phyloP scores from a whole-genome alignment of 1,140 invertebrate species.

The Listronotus oregonensis region DNA sequence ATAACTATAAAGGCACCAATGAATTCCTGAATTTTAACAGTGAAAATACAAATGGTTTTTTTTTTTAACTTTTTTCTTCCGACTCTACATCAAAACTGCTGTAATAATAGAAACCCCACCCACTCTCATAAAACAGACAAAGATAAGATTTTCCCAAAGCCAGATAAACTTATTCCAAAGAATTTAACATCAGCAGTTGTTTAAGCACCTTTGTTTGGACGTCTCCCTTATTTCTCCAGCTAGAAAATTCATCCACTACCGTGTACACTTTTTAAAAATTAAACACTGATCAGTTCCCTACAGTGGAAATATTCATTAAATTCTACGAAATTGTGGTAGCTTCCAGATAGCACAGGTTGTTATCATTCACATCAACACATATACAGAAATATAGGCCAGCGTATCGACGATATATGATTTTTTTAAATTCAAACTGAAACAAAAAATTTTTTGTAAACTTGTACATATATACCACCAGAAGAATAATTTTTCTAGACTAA shows the following conservation, averaged over 20 bases:
- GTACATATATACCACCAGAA: too few species aligned
- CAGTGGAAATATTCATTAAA: constrained; percentile 99
- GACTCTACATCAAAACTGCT: too few species aligned
- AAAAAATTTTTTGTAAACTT: too few species aligned
- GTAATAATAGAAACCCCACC: too few species aligned
- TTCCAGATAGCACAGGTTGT: constrained; percentile 98
- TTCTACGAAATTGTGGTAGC: constrained; percentile 99
- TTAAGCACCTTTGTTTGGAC: constrained; percentile 99
- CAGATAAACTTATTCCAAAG: constrained; percentile 76
- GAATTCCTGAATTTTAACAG: too few species aligned
- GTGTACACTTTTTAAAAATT: constrained; percentile 99
- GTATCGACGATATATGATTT: constrained; percentile 97
- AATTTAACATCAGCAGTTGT: constrained; percentile 96
- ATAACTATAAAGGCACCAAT: too few species aligned
- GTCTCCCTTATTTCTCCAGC: constrained; percentile 99
- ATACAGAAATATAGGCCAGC: constrained; percentile 99
- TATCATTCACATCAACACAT: constrained; percentile 99
- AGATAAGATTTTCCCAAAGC: too few species aligned
- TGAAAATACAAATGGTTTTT: too few species aligned
- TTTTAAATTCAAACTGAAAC: constrained; percentile 98
- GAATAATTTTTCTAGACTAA: too few species aligned
- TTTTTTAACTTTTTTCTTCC: too few species aligned
- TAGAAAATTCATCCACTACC: constrained; percentile 99
- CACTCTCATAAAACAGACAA: too few species aligned
- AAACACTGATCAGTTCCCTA: constrained; percentile 99